These are phyloP conservation scores for Tyria jacobaeae DNA, from an alignment of 2,888 invertebrate genomes.

Conservation along the genomic window DNA sequence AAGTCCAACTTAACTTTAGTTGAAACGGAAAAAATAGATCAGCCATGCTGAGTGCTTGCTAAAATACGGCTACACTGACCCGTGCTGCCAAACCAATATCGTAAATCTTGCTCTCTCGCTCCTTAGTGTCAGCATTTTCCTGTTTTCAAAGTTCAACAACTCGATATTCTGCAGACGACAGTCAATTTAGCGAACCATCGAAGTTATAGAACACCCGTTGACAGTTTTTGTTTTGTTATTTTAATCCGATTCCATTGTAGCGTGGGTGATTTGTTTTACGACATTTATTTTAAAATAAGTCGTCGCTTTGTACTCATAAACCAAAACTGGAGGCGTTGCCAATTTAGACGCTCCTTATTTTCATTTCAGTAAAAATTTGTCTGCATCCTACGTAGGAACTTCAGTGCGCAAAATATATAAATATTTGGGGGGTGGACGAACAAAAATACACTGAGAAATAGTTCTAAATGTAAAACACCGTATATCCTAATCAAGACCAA, in stretches of 20 bases:
- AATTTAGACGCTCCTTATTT: conserved; percentile 59
- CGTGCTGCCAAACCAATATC: conserved; percentile 62
- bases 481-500: conserved; percentile 49
- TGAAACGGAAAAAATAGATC: conserved; percentile 52
- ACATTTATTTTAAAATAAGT: conserved; percentile 52
- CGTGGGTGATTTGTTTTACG: conserved; percentile 60
- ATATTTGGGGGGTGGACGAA: conserved; percentile 59
- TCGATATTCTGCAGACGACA: conserved; percentile 56
- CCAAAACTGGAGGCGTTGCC: conserved; percentile 58
- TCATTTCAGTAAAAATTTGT: conserved; percentile 52
- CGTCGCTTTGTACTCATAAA: conserved; percentile 50
- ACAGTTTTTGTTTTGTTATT: conserved; percentile 33
- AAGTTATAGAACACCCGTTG: conserved; percentile 34
- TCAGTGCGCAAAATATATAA: conserved; percentile 61
- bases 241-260: conserved; percentile 37
- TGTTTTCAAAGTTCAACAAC: conserved; percentile 69
- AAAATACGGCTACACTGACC: conserved; percentile 65
- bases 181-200: conserved; percentile 45
- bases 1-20: conserved; percentile 58
- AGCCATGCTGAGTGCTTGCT: conserved; percentile 43
- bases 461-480: conserved; percentile 52
- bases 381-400: conserved; percentile 62
- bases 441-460: conserved; percentile 46
- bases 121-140: conserved; percentile 63
- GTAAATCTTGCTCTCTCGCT: conserved; percentile 66